Percentiles rank a stretch among this genome's conserved stretches.
These are phyloP conservation scores for Pandion haliaetus DNA, from an alignment of 2,113 vertebrate genomes.

Conservation along the genomic window DNA sequence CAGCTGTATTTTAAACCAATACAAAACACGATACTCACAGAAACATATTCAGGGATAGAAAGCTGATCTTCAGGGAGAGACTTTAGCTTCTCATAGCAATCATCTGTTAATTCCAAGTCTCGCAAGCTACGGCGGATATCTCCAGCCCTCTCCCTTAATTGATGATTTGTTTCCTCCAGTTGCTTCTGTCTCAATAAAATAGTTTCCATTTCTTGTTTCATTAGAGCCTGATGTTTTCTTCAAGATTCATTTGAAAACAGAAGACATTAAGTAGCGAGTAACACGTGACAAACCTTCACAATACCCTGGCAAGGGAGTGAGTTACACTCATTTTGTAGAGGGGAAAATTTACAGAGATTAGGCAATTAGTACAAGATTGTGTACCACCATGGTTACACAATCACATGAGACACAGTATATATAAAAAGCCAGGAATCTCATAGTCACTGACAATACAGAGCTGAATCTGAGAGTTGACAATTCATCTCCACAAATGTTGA, in stretches of 20 bases:
- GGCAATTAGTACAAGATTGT: neutral
- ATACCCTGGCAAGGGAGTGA: neutral
- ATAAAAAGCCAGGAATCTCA: neutral
- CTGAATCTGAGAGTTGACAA: neutral
- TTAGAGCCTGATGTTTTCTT: constrained; percentile 90
- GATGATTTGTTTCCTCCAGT: constrained; percentile 89
- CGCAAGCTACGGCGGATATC: constrained; percentile 86
- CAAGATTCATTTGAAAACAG: constrained; percentile 13
- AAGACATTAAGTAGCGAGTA: neutral
- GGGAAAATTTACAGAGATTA: neutral
- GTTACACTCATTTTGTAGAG: neutral
- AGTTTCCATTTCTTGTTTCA: constrained; percentile 95
- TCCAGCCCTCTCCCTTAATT: constrained; percentile 88
- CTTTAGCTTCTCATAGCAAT: constrained; percentile 83
- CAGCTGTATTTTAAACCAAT: neutral
- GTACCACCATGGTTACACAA: neutral
- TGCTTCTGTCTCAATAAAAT: constrained; percentile 91
- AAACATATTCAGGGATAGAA: constrained; percentile 92
- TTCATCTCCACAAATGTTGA: neutral
- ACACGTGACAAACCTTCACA: neutral
- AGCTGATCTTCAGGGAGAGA: constrained; percentile 87
- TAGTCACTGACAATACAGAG: neutral
- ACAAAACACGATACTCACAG: constrained; percentile 77
- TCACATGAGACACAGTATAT: neutral
- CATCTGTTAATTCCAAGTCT: constrained; percentile 87